These are phyloP conservation scores for Bolinopsis microptera DNA, from an alignment of 37 sponge, comb jelly and placozoan genomes.

Conservation along the genomic window DNA sequence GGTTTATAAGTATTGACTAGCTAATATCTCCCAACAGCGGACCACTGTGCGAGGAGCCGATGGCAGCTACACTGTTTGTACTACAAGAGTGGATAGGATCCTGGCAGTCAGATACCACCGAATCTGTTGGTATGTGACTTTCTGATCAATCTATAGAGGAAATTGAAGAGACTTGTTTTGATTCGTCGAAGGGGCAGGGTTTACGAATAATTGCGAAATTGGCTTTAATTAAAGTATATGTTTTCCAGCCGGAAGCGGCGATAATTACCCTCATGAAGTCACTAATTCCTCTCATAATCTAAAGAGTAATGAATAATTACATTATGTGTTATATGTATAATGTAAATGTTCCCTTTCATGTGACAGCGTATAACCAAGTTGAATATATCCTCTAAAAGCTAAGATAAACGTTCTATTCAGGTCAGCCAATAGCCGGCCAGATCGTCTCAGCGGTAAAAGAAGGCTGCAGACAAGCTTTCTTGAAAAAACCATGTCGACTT, in stretches of 20 bases:
- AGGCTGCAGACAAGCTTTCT: conserved; percentile 82
- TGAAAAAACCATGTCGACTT: conserved; percentile 82
- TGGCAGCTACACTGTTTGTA: conserved; percentile 82
- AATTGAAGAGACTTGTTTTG: too few species aligned
- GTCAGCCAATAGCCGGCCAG: conserved; percentile 84
- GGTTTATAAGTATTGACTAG: too few species aligned
- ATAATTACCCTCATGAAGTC: background rate
- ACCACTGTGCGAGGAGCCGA: conserved; percentile 97
- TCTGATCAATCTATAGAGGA: too few species aligned
- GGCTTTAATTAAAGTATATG: background rate
- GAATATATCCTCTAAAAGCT: too few species aligned
- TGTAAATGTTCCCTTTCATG: too few species aligned
- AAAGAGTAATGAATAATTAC: too few species aligned
- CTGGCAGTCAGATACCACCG: background rate
- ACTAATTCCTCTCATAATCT: too few species aligned
- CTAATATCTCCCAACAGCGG: conserved; percentile 78
- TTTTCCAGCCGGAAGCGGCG: conserved; percentile 2
- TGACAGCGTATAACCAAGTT: too few species aligned
- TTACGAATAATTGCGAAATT: too few species aligned
- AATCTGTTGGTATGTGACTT: background rate
- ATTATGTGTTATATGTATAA: too few species aligned
- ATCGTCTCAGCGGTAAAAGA: conserved; percentile 92
- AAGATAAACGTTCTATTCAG: too few species aligned
- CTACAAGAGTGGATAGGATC: conserved; percentile 73
- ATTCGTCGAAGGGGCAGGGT: too few species aligned